phyloP scores from a whole-genome alignment of 2,888 invertebrate species.

The Geophilus truncorum region DNA sequence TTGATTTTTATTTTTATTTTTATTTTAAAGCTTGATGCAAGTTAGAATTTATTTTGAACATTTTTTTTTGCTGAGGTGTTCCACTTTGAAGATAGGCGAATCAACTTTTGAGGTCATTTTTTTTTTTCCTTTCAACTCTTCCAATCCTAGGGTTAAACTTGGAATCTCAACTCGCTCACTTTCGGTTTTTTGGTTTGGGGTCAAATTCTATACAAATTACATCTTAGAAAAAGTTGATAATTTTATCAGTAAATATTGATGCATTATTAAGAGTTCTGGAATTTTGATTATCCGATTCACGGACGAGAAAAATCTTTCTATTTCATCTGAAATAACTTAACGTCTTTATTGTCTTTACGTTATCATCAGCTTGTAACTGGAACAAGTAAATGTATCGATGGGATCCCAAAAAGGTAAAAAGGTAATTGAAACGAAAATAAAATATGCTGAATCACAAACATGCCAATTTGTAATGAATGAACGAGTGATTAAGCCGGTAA shows the following conservation, averaged over 20 bases:
- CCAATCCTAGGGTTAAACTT: not conserved
- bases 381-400: not conserved
- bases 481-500: too few species aligned
- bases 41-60: not conserved
- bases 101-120: not conserved
- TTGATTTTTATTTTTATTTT: not conserved
- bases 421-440: not conserved
- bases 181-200: not conserved
- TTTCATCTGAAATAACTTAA: not conserved
- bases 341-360: not conserved
- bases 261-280: not conserved
- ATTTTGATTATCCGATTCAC: not conserved
- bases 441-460: not conserved
- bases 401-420: conserved; percentile 2
- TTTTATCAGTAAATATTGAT: not conserved
- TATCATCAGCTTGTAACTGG: not conserved
- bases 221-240: too few species aligned
- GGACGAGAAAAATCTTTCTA: not conserved
- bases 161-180: not conserved
- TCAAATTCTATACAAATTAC: not conserved
- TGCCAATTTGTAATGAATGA: not conserved
- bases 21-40: too few species aligned
- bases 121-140: not conserved
- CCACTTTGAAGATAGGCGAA: not conserved
- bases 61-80: not conserved